Conservation (phyloP, 1,140 invertebrate species). For the Chrysopa pallens region DNA sequence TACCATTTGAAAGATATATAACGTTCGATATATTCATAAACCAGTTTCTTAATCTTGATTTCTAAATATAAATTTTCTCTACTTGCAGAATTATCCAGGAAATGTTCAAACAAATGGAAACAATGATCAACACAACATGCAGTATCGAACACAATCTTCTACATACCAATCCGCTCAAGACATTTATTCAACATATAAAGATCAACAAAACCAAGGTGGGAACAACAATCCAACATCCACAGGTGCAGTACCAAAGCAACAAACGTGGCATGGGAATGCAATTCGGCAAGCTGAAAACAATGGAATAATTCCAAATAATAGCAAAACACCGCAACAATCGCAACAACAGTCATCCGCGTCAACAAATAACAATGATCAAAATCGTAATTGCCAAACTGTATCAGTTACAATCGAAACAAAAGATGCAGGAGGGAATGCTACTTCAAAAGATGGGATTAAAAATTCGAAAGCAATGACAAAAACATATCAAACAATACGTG, state of each 20-base stretch:
- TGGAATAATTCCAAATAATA: conserved; percentile 8
- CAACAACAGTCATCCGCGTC: conserved; percentile 22
- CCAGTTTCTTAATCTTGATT: no score
- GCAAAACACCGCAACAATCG: conserved; percentile 19
- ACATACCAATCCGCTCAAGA: conserved; percentile 1
- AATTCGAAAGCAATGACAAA: conserved; percentile 45
- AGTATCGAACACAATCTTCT: neutral
- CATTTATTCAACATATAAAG: neutral
- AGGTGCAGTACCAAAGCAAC: conserved; percentile 14
- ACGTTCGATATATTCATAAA: no score
- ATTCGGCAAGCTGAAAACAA: conserved; percentile 7
- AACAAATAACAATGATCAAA: conserved; percentile 21
- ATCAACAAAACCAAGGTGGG: conserved; percentile 6
- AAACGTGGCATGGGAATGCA: conserved; percentile 11
- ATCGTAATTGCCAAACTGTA: conserved; percentile 25
- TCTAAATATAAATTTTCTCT: neutral
- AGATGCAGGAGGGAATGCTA: conserved; percentile 23
- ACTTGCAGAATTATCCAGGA: conserved; percentile 16
- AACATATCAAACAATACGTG: conserved; percentile 68
- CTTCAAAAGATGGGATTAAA: conserved; percentile 33
- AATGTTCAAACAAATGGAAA: conserved; percentile 8
- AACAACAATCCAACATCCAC: conserved; percentile 9
- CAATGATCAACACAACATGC: no score
- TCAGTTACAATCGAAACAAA: conserved; percentile 29
- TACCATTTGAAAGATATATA: no score